Base-by-base conservation (phyloP, 2,888 invertebrate genomes). In the Sesia bembeciformis region DNA sequence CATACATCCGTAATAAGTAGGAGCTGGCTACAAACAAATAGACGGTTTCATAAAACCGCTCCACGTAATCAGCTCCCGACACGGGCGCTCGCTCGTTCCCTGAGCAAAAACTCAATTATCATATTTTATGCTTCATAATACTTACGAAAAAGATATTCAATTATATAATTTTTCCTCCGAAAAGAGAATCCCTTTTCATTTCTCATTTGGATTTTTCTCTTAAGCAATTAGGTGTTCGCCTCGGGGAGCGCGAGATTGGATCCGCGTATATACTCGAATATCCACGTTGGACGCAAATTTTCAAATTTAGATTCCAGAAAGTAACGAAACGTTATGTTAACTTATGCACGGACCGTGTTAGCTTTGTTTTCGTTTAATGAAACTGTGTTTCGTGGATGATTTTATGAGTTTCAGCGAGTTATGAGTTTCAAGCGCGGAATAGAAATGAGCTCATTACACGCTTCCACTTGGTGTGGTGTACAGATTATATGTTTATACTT, bases 141-240 rank as follows among this genome's bases (percentile, higher is more conserved):
- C 87, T 87, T 85, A 87, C 81, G 84, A 82, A 80, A 78, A 70
- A 86, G 84, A 87, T 88, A 89, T 89, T 88, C 84, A 87, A 89
- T 89, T 88, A 89, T 87, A 83, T 87, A 87, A 88, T 87, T 87
- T 87, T 86, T 85, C 80, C 81, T 84, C 79, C 81, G 81, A 81
- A 86, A 84, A 84, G 80, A 83, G 85, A 84, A 78, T 86, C 85
- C 85, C 86, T 86, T 87, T 87, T 87, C 85, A 87, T 88, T 89
- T 89, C 85, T 89, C 87, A 88, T 88, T 88, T 87, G 88, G 87
- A 89, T 89, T 88, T 88, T 88, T 88, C 88, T 88, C 87, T 87
- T 88, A 88, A 87, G 86, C 87, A 88, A 89, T 89, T 88, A 89
- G 79, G 70, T 64, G 73, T 62, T 65, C 70, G 84, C 84, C 81